A percentile compares a stretch with the other conserved stretches of the same genome.
Conservation (phyloP, 2,113 vertebrate genomes). For the Trematomus loennbergii region DNA sequence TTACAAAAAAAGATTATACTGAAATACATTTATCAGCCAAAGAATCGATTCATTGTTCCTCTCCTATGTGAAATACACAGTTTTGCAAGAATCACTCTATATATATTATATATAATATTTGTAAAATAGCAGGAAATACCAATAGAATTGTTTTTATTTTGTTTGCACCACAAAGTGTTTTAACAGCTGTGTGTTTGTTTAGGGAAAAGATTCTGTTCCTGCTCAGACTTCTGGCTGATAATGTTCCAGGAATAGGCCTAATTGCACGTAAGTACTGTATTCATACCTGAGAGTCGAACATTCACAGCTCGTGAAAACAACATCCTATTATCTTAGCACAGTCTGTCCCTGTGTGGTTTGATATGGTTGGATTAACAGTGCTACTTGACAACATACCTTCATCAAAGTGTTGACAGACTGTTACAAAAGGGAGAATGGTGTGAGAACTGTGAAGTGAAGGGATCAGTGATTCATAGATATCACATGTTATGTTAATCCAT, state of each 20-base stretch:
- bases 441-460: too few species aligned
- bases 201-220: constrained; percentile 94
- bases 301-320: too few species aligned
- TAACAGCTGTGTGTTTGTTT: constrained; percentile 2
- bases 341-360: neutral
- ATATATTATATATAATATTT: too few species aligned
- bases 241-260: constrained; percentile 91
- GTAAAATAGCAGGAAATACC: neutral
- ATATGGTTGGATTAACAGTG: too few species aligned
- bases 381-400: too few species aligned
- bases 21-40: too few species aligned
- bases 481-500: too few species aligned
- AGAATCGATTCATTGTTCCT: neutral
- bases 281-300: neutral
- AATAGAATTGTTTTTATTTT: neutral
- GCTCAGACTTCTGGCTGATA: constrained; percentile 90
- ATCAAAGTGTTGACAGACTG: too few species aligned
- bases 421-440: too few species aligned
- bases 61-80: neutral
- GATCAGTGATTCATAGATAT: too few species aligned
- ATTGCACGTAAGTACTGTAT: constrained; percentile 88
- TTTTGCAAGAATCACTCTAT: neutral
- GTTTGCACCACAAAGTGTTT: neutral
- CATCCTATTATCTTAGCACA: neutral
- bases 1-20: too few species aligned